Evolutionary conservation across 2,113 vertebrate genomes (phyloP).

Genomic region (Perca schrenkii): DNA sequence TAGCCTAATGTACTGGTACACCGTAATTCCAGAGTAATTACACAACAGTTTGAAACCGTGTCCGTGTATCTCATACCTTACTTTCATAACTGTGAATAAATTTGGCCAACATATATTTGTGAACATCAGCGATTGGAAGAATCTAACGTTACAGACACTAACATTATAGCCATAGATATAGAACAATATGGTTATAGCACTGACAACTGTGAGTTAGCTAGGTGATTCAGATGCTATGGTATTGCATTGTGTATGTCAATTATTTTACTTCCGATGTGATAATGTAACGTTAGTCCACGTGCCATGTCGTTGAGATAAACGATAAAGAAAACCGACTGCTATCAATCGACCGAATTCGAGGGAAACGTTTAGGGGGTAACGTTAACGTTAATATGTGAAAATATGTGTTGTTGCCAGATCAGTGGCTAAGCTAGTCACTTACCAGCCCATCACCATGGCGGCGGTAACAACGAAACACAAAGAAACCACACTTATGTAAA

Average conservation of each 20-base stretch:
- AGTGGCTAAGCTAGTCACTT: conserved; percentile 69
- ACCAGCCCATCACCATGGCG: conserved; percentile 95
- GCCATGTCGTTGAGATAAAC: background rate
- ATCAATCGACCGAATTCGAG: background rate
- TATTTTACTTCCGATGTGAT: background rate
- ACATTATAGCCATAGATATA: no score
- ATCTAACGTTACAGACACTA: background rate
- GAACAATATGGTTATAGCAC: background rate
- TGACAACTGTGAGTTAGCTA: background rate
- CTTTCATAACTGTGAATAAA: background rate
- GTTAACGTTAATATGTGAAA: no score
- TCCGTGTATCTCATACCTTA: background rate
- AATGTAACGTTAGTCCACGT: background rate
- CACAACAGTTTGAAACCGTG: background rate
- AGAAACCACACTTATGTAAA: conserved; percentile 91
- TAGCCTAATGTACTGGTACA: no score
- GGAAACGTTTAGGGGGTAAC: background rate
- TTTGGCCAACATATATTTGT: background rate
- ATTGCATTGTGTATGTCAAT: background rate
- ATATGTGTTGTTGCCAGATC: background rate
- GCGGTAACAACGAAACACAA: conserved; percentile 94
- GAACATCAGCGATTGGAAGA: background rate
- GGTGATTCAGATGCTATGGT: background rate
- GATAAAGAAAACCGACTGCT: no score
- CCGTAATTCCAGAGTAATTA: no score